phyloP scores from a whole-genome alignment of 2,113 vertebrate genomes.

The Pomatostomus ruficeps region DNA sequence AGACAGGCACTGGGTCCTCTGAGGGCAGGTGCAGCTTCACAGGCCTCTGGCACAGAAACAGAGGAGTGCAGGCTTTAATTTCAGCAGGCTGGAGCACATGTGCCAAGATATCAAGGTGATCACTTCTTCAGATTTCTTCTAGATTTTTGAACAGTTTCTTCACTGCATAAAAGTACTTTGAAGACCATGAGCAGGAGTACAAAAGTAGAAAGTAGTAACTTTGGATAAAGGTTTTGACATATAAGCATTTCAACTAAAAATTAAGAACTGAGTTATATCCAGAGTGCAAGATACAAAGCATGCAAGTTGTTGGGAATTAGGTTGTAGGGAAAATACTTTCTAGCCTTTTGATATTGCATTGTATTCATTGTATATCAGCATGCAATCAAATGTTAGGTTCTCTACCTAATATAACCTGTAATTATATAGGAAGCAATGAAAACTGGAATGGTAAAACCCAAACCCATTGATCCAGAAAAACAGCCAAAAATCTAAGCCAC shows the following conservation, averaged over 20 bases:
- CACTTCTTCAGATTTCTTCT: background rate
- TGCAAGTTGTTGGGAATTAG: background rate
- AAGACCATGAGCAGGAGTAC: background rate
- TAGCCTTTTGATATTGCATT: background rate
- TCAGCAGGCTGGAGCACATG: background rate
- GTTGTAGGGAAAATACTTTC: background rate
- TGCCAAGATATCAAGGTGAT: background rate
- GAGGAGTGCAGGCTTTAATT: background rate
- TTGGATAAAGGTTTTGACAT: background rate
- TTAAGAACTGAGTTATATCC: background rate
- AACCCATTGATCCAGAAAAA: background rate
- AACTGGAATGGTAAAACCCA: background rate
- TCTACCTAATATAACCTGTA: background rate
- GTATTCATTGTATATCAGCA: background rate
- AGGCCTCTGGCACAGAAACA: background rate
- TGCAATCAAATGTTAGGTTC: background rate
- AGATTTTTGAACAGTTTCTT: background rate
- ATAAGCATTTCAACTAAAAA: background rate
- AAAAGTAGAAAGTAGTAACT: background rate
- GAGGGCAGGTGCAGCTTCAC: background rate
- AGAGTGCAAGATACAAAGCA: background rate
- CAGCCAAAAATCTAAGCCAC: background rate
- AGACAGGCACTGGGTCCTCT: background rate
- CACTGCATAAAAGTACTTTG: background rate
- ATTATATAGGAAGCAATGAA: background rate